These are phyloP conservation scores for Cossypha polioptera DNA, from an alignment of 2,797 vertebrate species.

Conservation along the genomic window DNA sequence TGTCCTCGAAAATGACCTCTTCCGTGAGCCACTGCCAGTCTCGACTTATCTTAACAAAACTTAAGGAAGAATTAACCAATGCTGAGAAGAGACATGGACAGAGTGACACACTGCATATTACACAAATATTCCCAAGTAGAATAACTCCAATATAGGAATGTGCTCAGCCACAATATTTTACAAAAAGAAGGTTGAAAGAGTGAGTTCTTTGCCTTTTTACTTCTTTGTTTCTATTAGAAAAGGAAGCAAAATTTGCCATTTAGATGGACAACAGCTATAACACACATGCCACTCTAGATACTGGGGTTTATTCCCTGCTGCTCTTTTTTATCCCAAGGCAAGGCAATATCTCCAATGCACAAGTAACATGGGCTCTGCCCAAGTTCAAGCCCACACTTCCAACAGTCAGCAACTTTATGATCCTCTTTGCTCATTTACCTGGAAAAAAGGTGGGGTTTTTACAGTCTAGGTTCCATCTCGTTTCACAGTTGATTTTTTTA, in stretches of 20 bases:
- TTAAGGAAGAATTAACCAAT: background rate
- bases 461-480: background rate
- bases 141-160: background rate
- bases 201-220: background rate
- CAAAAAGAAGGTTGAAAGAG: background rate
- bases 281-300: background rate
- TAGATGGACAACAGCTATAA: background rate
- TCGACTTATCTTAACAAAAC: background rate
- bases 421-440: background rate
- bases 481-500: background rate
- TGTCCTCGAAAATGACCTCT: background rate
- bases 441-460: fast-evolving
- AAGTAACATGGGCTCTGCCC: background rate
- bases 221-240: background rate
- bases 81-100: background rate
- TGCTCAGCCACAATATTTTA: background rate
- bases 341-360: background rate
- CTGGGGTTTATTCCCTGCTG: background rate
- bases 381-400: background rate
- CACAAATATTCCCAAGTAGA: background rate
- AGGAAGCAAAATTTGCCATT: background rate
- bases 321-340: background rate
- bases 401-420: background rate
- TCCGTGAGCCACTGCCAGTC: background rate
- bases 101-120: fast-evolving